These are phyloP conservation scores for Drosophila neotestacea DNA, from an alignment of 2,888 invertebrate species.

Conservation along the genomic window DNA sequence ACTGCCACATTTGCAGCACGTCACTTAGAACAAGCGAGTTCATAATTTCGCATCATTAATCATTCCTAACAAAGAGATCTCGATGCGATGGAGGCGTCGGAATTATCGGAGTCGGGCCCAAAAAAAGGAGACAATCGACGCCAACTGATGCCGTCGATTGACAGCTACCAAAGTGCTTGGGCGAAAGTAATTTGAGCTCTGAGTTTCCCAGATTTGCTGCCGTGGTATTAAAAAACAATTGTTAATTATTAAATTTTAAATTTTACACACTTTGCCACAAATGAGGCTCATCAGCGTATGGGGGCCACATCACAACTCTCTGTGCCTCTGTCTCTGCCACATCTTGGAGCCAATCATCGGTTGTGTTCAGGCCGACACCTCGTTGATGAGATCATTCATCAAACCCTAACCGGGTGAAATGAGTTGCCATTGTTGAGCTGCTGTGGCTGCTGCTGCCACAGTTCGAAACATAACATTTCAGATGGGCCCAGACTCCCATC, in stretches of 20 bases:
- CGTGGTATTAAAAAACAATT: slow-evolving; percentile 76
- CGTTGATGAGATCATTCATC: slow-evolving; percentile 84
- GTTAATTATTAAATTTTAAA: slow-evolving; percentile 78
- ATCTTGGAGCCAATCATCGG: slow-evolving; percentile 64
- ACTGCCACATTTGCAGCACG: slow-evolving; percentile 36
- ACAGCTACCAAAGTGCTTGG: slow-evolving; percentile 65
- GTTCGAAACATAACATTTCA: slow-evolving; percentile 38
- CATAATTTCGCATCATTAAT: slow-evolving; percentile 83
- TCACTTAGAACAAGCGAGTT: slow-evolving; percentile 80
- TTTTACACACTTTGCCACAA: slow-evolving; percentile 71
- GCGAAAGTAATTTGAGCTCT: slow-evolving; percentile 69
- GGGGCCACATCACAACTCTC: slow-evolving; percentile 1
- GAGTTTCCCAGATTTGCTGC: slow-evolving; percentile 46
- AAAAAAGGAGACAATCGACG: slow-evolving; percentile 32
- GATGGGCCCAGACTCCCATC: slow-evolving; percentile 42
- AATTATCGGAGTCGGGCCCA: slow-evolving; percentile 1
- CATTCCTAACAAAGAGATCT: slow-evolving; percentile 69
- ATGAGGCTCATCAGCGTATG: slow-evolving; percentile 58
- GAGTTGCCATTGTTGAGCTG: slow-evolving; percentile 79
- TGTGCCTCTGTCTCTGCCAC: slow-evolving; percentile 17
- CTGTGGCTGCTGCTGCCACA: slow-evolving; percentile 34
- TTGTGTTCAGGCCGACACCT: slow-evolving; percentile 78
- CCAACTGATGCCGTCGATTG: slow-evolving; percentile 52
- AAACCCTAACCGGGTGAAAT: slow-evolving; percentile 76
- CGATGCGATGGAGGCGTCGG: slow-evolving; percentile 15